Evolutionary conservation across 1,140 invertebrate species (phyloP).

Genomic region (Aphaenogaster ashmeadi): DNA sequence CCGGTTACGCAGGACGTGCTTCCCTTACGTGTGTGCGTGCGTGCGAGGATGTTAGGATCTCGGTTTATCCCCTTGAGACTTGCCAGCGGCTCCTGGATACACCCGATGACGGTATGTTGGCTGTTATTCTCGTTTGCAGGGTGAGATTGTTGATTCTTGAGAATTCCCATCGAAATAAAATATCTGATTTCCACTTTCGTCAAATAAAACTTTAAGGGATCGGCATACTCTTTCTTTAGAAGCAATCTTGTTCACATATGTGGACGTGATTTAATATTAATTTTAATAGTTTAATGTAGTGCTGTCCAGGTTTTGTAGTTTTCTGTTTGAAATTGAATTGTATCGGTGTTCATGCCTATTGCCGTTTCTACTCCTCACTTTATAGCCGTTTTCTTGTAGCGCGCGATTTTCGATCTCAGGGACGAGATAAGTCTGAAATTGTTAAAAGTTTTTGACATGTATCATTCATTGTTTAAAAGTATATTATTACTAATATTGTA

Average conservation of each 20-base stretch:
- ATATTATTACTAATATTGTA: too few relatives aligned
- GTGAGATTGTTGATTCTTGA: conserved; percentile 43
- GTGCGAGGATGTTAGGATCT: conserved; percentile 47
- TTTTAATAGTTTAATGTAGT: neutral
- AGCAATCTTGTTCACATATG: neutral
- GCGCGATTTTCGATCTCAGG: too few relatives aligned
- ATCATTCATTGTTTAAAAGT: too few relatives aligned
- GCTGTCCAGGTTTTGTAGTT: too few relatives aligned
- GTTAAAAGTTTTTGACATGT: too few relatives aligned
- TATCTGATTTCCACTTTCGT: neutral
- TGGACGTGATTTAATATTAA: neutral
- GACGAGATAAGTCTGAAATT: too few relatives aligned
- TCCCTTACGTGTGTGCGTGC: neutral
- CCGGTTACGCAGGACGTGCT: conserved; percentile 6
- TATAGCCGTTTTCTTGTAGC: too few relatives aligned
- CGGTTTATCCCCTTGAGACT: conserved; percentile 28
- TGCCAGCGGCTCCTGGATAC: neutral
- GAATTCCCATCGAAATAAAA: conserved; percentile 5
- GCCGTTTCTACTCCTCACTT: too few relatives aligned
- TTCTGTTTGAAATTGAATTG: too few relatives aligned
- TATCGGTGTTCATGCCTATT: too few relatives aligned
- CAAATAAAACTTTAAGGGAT: neutral
- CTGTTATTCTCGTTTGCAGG: neutral
- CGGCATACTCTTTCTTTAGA: neutral
- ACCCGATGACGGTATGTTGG: neutral